Evolutionary conservation across 1,140 invertebrate species (phyloP), one percentile per base, ranked within the genome.

Genomic region (Drosophila bocqueti): DNA sequence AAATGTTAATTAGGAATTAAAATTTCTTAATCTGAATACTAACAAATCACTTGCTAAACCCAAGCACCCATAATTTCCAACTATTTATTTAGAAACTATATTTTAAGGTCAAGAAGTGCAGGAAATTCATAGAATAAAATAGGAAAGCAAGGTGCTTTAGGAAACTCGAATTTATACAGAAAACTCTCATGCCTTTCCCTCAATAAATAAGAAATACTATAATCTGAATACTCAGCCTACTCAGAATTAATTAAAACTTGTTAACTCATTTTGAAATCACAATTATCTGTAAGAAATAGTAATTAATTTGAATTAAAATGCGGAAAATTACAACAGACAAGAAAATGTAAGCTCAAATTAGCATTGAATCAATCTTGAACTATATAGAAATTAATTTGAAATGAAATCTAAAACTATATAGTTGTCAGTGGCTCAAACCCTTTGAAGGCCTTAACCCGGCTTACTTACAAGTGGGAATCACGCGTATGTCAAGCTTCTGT

Each of bases 391-490:
- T 18, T 2, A 55, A 24, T 24, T 1, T 10, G 0, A 43, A 21
- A 15, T 36, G 5, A 6, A 9, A 36, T 43, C 1, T 5, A 16
- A 9, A 15, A 11, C 29, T 18, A 13, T 40, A 16, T 4, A 40
- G 34, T 38, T 55, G 18, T 21, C 21, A 24, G 43, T 46, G 52
- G 13, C 38, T 18, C 15, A 34, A 36, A 36, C 38, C 21, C 40
- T 79, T 43, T 71, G n/a, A 38, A 63, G 38, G 45, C 63, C 54
- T 71, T 71, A 68, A 21, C 26, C 11, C 34, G 36, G 24, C 63
- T 71, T 73, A 71, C 63, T 71, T 73, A 71, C 66, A 79, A 38
- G 26, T 38, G 36, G 43, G 46, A 72, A 90, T 90, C 89, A 78
- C 60, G 73, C 73, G 67, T 54, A 74, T 81, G 54, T 66, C 71